Conservation (phyloP, 2,797 vertebrate species). For the Pteropus rufus region DNA sequence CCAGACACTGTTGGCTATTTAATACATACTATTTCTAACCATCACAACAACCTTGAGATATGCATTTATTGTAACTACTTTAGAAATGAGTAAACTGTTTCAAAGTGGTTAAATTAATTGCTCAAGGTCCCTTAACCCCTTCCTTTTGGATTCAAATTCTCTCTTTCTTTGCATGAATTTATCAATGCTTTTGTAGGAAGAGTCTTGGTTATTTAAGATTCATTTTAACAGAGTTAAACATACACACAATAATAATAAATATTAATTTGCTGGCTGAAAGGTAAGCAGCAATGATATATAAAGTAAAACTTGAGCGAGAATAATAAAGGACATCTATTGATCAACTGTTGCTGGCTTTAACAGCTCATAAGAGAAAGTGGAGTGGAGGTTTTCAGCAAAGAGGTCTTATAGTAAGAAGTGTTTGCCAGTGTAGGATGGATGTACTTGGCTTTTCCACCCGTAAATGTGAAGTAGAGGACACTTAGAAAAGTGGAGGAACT, state of each 20-base stretch:
- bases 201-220: neutral
- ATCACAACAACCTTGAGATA: neutral
- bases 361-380: neutral
- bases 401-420: neutral
- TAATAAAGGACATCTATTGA: neutral
- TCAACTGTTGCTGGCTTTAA: neutral
- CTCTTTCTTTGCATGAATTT: neutral
- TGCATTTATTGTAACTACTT: neutral
- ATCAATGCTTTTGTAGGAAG: neutral
- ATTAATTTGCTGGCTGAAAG: neutral
- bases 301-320: neutral
- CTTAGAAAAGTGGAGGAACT: neutral
- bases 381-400: neutral
- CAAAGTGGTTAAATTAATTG: neutral
- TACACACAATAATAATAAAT: neutral
- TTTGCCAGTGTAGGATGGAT: neutral
- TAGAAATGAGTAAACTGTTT: slow-evolving; percentile 21
- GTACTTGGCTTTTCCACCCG: neutral
- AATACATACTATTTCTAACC: neutral
- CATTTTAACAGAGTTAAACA: neutral
- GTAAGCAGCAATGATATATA: neutral
- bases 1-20: neutral
- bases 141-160: slow-evolving; percentile 20
- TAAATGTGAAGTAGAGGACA: neutral
- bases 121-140: neutral